These are phyloP conservation scores for Sebastolobus altivelis DNA, from an alignment of 2,797 vertebrate species.

Conservation along the genomic window DNA sequence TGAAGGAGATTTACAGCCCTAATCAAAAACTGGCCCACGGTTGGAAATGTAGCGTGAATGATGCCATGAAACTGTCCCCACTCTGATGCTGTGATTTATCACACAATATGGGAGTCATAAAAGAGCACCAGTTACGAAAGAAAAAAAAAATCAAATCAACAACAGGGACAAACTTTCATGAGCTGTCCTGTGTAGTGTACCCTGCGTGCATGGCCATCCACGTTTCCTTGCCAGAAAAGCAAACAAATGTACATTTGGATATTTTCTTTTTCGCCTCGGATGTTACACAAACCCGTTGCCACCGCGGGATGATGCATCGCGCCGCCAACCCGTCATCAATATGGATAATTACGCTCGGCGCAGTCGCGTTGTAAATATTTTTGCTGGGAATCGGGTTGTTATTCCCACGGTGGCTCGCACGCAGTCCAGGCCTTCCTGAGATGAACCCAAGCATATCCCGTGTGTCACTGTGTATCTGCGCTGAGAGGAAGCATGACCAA, in stretches of 20 bases:
- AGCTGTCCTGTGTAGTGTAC: slow-evolving; percentile 59
- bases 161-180: slow-evolving; percentile 62
- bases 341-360: slow-evolving; percentile 69
- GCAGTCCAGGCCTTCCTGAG: slow-evolving; percentile 77
- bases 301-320: slow-evolving; percentile 75
- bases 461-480: slow-evolving; percentile 82
- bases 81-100: slow-evolving; percentile 82
- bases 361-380: slow-evolving; percentile 68
- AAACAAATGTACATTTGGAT: slow-evolving; percentile 71
- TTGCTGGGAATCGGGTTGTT: slow-evolving; percentile 60
- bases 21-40: slow-evolving; percentile 83
- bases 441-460: slow-evolving; percentile 80
- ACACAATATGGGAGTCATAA: slow-evolving; percentile 70
- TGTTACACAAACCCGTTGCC: slow-evolving; percentile 69
- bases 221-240: slow-evolving; percentile 55
- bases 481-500: slow-evolving; percentile 78
- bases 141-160: slow-evolving; percentile 51
- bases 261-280: slow-evolving; percentile 78
- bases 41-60: slow-evolving; percentile 87
- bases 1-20: slow-evolving; percentile 85
- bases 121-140: slow-evolving; percentile 53
- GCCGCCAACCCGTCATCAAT: slow-evolving; percentile 73
- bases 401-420: slow-evolving; percentile 49
- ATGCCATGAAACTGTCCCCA: slow-evolving; percentile 83
- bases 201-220: slow-evolving; percentile 43